These are phyloP conservation scores for Acleris cristana DNA, from an alignment of 2,888 invertebrate species.

Conservation along the genomic window DNA sequence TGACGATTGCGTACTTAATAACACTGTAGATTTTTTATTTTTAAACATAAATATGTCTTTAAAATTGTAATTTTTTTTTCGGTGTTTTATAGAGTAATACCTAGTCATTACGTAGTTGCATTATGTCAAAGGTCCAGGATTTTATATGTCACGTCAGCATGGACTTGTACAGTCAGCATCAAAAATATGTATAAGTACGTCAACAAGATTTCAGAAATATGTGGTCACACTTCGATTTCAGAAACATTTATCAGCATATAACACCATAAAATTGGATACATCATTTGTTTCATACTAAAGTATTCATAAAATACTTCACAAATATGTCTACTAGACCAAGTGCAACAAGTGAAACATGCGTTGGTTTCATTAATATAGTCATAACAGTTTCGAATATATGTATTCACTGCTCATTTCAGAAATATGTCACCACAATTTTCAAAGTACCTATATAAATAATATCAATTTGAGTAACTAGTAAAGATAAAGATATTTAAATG, in stretches of 20 bases:
- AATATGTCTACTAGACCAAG: neutral
- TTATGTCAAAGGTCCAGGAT: no score
- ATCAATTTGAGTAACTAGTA: no score
- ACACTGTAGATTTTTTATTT: no score
- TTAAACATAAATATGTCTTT: no score
- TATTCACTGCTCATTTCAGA: neutral
- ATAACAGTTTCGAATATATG: neutral
- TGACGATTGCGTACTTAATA: no score
- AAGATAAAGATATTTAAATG: no score
- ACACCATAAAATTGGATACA: slow-evolving; percentile 1
- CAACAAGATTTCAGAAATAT: neutral
- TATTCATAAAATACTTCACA: neutral
- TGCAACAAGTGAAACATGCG: neutral
- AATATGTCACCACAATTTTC: neutral
- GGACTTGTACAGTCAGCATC: neutral
- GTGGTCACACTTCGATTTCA: neutral
- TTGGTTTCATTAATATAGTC: slow-evolving; percentile 3
- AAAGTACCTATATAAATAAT: no score
- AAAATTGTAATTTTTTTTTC: no score
- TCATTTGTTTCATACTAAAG: neutral
- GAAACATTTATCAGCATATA: neutral
- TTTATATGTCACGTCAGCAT: no score
- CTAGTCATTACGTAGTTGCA: no score
- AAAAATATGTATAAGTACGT: slow-evolving; percentile 1
- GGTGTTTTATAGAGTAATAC: no score